Conservation (phyloP, 2,113 vertebrate genomes). For the Passer domesticus region DNA sequence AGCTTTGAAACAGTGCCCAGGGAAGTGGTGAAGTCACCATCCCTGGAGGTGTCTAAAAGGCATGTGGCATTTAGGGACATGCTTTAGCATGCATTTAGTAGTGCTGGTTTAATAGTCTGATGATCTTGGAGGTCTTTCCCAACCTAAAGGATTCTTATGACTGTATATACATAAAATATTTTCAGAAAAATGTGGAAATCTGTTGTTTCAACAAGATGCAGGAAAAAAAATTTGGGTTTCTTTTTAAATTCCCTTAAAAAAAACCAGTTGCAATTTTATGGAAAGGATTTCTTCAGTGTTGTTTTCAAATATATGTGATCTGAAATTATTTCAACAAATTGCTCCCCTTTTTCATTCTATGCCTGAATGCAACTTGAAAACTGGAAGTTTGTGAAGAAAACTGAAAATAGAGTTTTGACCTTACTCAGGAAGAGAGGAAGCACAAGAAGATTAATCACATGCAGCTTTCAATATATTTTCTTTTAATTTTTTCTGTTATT, state of each 20-base stretch:
- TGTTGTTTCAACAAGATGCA: neutral
- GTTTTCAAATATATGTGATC: neutral
- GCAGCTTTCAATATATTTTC: neutral
- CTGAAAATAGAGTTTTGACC: neutral
- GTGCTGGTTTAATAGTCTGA: neutral
- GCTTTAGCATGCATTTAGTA: neutral
- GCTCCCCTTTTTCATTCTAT: neutral
- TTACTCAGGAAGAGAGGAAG: neutral
- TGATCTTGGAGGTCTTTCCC: neutral
- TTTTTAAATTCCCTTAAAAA: neutral
- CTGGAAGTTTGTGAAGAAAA: neutral
- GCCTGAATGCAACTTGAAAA: neutral
- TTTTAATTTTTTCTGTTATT: neutral
- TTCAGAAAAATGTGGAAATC: neutral
- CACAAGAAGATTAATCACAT: neutral
- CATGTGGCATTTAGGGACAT: neutral
- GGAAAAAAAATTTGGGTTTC: rapidly evolving
- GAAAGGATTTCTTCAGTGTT: neutral
- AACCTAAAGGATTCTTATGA: neutral
- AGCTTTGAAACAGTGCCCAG: neutral
- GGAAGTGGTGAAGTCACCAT: neutral
- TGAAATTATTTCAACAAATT: neutral
- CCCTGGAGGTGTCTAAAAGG: neutral
- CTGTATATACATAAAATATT: neutral
- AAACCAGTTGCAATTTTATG: neutral